Percentiles rank a stretch among this genome's conserved stretches.
phyloP scores from a whole-genome alignment of 2,888 invertebrate genomes.

The Stramonita haemastoma region DNA sequence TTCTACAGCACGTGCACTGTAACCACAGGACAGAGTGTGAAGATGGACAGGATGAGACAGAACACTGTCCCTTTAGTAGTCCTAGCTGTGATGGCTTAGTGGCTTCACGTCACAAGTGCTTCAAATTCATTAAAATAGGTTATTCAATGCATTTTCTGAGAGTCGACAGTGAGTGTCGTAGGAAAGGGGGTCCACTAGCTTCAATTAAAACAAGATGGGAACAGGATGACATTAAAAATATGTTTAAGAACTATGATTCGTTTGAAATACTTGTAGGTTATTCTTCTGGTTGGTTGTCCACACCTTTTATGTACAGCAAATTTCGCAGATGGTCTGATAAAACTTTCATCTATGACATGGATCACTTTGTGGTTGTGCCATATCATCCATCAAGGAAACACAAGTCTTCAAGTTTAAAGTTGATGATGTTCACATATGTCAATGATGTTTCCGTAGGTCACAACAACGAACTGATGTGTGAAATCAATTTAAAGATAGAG shows the following conservation, averaged over 20 bases:
- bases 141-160: background rate
- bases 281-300: background rate
- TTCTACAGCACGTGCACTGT: background rate
- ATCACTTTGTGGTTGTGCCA: background rate
- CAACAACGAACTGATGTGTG: background rate
- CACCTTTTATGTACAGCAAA: background rate
- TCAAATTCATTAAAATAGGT: background rate
- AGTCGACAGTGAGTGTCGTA: too few species aligned
- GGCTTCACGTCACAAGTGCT: background rate
- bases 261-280: background rate
- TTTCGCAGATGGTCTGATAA: slow-evolving; percentile 6
- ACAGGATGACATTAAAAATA: background rate
- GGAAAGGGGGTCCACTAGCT: background rate
- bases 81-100: background rate
- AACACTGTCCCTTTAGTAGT: slow-evolving; percentile 6
- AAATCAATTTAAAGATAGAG: background rate
- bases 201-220: background rate
- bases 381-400: background rate
- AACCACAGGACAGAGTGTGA: background rate
- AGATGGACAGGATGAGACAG: slow-evolving; percentile 10
- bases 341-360: background rate
- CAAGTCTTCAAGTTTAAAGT: background rate
- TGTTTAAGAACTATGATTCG: background rate
- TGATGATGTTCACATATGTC: background rate
- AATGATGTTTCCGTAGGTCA: background rate